phyloP scores from a whole-genome alignment of 2,113 vertebrate genomes.

The Mormoops blainvillei region DNA sequence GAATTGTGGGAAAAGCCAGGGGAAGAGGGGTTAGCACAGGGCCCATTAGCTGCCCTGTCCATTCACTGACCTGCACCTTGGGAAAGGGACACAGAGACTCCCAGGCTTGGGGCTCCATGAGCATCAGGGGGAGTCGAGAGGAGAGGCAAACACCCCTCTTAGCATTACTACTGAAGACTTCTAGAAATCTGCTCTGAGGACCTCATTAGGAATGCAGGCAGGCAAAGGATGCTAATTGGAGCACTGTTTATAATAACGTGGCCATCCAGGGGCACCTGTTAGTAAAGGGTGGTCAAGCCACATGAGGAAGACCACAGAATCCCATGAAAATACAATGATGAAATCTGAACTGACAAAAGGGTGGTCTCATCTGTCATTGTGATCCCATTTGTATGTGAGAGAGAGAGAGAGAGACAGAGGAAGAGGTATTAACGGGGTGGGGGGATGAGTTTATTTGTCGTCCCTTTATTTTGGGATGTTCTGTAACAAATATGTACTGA shows the following conservation, averaged over 20 bases:
- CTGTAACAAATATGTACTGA: neutral
- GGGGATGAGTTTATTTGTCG: neutral
- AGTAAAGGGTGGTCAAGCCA: neutral
- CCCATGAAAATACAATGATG: rapidly evolving
- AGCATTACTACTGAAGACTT: neutral
- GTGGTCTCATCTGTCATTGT: neutral
- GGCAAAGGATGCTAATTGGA: neutral
- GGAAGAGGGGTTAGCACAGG: rapidly evolving
- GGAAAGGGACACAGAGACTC: neutral
- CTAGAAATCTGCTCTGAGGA: neutral
- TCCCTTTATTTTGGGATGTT: neutral
- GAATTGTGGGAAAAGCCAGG: neutral
- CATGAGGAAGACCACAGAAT: neutral
- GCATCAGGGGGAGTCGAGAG: neutral
- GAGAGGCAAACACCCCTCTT: neutral
- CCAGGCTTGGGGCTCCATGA: neutral
- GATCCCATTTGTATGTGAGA: neutral
- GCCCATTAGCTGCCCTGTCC: neutral
- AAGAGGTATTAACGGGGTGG: too few species aligned
- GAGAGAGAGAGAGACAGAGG: neutral
- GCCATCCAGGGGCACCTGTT: neutral
- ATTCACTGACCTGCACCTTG: neutral
- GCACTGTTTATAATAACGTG: neutral
- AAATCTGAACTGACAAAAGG: neutral
- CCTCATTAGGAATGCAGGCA: neutral